Conservation (phyloP, 1,140 invertebrate genomes). For the Papilio xuthus region DNA sequence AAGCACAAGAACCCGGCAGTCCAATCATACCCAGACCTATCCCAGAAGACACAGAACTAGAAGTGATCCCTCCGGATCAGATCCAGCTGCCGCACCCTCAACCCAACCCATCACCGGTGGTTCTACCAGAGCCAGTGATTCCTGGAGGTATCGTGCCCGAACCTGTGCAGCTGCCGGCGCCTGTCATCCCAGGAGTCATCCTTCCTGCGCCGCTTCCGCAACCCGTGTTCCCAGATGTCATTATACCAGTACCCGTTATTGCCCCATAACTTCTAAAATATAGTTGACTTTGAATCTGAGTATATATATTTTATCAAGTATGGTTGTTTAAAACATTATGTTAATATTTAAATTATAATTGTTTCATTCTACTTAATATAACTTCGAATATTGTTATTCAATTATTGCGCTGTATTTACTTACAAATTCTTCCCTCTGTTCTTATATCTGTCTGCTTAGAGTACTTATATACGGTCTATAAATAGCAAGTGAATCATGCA, state of each 20-base stretch:
- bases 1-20: constrained; percentile 26
- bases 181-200: constrained; percentile 35
- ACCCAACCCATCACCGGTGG: constrained; percentile 36
- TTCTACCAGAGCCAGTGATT: constrained; percentile 27
- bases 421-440: not conserved
- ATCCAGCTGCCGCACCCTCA: constrained; percentile 42
- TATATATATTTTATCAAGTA: not conserved
- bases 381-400: constrained; percentile 1
- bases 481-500: constrained; percentile 57
- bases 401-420: not conserved
- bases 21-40: constrained; percentile 42
- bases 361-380: not conserved
- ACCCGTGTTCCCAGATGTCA: constrained; percentile 28
- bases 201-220: constrained; percentile 39
- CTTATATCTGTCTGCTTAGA: constrained; percentile 43
- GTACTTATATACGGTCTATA: constrained; percentile 39
- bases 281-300: not conserved
- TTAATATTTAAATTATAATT: not conserved
- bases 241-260: constrained; percentile 21
- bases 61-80: constrained; percentile 10
- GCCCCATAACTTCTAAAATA: not conserved
- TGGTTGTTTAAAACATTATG: not conserved
- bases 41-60: not conserved
- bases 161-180: constrained; percentile 30
- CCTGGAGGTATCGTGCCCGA: constrained; percentile 39